These are phyloP conservation scores for Zaprionus ornatus DNA, from an alignment of 1,140 invertebrate genomes.

Conservation along the genomic window DNA sequence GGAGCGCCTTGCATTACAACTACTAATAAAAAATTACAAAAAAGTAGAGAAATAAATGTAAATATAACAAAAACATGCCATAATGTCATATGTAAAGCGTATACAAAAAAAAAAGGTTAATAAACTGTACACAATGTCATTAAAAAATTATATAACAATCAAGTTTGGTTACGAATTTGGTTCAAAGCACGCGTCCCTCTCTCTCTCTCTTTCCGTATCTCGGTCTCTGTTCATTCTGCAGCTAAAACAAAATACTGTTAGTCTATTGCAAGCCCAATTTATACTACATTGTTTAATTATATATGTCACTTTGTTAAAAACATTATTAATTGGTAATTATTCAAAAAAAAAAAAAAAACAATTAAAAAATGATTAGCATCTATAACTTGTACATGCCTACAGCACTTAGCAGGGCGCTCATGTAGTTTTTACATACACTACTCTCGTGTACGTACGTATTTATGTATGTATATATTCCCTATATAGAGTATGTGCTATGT, in stretches of 20 bases:
- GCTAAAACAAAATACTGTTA: slow-evolving; percentile 80
- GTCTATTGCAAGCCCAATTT: slow-evolving; percentile 81
- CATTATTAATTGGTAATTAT: slow-evolving; percentile 17
- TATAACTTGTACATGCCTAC: slow-evolving; percentile 73
- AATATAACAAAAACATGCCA: slow-evolving; percentile 56
- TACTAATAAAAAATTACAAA: slow-evolving; percentile 34
- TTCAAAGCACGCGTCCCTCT: slow-evolving; percentile 67
- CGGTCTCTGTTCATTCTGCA: slow-evolving; percentile 43
- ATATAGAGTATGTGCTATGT: slow-evolving; percentile 78
- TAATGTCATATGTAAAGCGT: slow-evolving; percentile 72
- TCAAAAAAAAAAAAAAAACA: slow-evolving; percentile 53
- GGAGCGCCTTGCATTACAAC: slow-evolving; percentile 60
- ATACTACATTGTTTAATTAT: slow-evolving; percentile 52
- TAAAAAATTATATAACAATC: slow-evolving; percentile 79
- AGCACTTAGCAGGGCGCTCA: slow-evolving; percentile 50
- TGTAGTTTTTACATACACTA: slow-evolving; percentile 43
- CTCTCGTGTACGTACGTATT: slow-evolving; percentile 2
- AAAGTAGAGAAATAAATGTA: slow-evolving; percentile 38
- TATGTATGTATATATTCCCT: slow-evolving; percentile 56
- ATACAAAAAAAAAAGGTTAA: slow-evolving; percentile 43
- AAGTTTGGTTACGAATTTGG: slow-evolving; percentile 79
- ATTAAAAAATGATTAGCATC: slow-evolving; percentile 73
- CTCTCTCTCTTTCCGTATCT: neutral
- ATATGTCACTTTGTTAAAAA: slow-evolving; percentile 66
- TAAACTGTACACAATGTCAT: slow-evolving; percentile 78